phyloP scores from a whole-genome alignment of 2,888 invertebrate species.

The Limnephilus lunatus region DNA sequence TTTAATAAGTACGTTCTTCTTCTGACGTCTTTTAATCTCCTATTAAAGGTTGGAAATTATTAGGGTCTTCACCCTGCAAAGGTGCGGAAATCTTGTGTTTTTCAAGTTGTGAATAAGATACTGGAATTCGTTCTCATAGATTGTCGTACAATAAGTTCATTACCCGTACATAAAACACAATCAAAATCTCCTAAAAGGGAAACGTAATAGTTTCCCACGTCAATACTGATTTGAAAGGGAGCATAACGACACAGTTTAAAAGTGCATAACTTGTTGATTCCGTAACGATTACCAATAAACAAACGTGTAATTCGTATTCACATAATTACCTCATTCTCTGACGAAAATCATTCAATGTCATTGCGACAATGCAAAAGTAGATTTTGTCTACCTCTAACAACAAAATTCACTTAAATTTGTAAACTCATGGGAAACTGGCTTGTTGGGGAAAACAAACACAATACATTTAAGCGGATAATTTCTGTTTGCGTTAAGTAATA shows the following conservation, averaged over 20 bases:
- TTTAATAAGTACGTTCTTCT: too few species aligned
- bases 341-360: conserved; percentile 42
- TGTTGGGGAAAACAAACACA: conserved; percentile 18
- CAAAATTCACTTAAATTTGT: conserved; percentile 21
- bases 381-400: conserved; percentile 32
- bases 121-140: not conserved
- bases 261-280: conserved; percentile 6
- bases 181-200: not conserved
- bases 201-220: not conserved
- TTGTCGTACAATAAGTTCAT: not conserved
- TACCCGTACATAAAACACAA: not conserved
- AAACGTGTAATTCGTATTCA: not conserved
- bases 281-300: conserved; percentile 3
- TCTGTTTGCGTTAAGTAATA: conserved; percentile 39
- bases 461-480: conserved; percentile 18
- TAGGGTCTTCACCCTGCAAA: too few species aligned
- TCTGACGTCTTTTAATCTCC: too few species aligned
- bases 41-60: too few species aligned
- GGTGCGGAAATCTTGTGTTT: too few species aligned
- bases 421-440: conserved; percentile 40
- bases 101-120: too few species aligned
- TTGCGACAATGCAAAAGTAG: conserved; percentile 21
- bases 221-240: not conserved
- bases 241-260: not conserved
- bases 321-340: conserved; percentile 4